phyloP scores from a whole-genome alignment of 2,888 invertebrate species.

The Chalcis sispes region DNA sequence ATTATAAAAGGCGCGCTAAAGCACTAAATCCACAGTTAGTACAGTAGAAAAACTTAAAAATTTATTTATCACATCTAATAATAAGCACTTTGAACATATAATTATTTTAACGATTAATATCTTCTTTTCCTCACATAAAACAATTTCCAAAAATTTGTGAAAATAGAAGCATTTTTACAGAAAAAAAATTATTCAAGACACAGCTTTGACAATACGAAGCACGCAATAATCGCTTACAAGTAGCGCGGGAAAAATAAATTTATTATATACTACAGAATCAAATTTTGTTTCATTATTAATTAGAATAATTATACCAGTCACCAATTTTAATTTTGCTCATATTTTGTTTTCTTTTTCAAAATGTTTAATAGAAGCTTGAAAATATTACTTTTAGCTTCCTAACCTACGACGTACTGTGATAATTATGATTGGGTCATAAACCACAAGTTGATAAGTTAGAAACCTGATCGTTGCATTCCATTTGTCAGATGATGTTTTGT shows the following conservation, averaged over 20 bases:
- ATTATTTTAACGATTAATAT: neutral
- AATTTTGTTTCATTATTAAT: neutral
- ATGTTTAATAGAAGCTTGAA: neutral
- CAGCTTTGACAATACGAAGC: slow-evolving; percentile 7
- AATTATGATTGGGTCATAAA: slow-evolving; percentile 22
- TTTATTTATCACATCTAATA: neutral
- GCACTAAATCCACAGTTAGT: neutral
- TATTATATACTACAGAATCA: neutral
- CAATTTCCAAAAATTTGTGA: slow-evolving; percentile 3
- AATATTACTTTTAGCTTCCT: slow-evolving; percentile 22
- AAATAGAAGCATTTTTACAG: slow-evolving; percentile 24
- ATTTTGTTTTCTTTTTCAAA: slow-evolving; percentile 4
- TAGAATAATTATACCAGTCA: neutral
- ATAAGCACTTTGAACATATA: neutral
- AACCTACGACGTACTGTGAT: slow-evolving; percentile 23
- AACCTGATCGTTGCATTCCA: slow-evolving; percentile 18
- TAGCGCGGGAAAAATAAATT: slow-evolving; percentile 50
- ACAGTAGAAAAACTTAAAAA: slow-evolving; percentile 12
- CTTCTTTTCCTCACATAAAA: neutral
- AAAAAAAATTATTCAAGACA: neutral
- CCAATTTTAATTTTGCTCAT: neutral
- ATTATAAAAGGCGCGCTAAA: too few species aligned
- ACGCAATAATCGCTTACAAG: slow-evolving; percentile 21
- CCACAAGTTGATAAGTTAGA: slow-evolving; percentile 49
- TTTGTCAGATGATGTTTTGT: slow-evolving; percentile 26